Base-by-base conservation (phyloP, 2,113 vertebrate species). In the Clarias macrocephalus region DNA sequence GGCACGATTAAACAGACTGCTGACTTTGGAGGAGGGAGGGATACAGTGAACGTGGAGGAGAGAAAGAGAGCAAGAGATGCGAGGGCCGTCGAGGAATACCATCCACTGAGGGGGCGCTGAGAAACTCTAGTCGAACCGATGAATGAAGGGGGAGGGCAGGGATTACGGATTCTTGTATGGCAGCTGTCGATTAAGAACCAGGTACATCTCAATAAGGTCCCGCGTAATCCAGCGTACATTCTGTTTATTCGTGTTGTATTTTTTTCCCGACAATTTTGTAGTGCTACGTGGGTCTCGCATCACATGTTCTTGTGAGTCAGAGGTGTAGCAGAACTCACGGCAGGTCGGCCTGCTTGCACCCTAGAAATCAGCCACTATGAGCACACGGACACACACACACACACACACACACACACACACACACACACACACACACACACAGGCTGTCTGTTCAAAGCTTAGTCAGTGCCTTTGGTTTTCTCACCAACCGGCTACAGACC, bases 151-250 rank as follows among this genome's bases (percentile, higher is more conserved):
- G 94, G 93, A 92, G 94, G 93, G 93, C 93, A 89, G 94, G 85
- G 88, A 93, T 93, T 94, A 93, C 94, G 93, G 94, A 94, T 94
- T 94, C 92, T 93, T 93, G 94, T 94, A 94, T 92, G 93, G 81
- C 80, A 72, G 80, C 82, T 80, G 85, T 86, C 82, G 19, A 52
- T 63, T 30, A 83, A 54, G 60, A 80, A 37, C 5, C 59, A 81
- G 28, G 21, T 42, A 70, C 33, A 60, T 89, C 33, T 83, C 28
- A 83, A 52, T 9, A 8, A 63, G 56, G 81, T 66, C 63, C 21
- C 84, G 25, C 60, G 25, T 60, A 72, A 57, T 10, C 28, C 62
- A 59, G 63, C 15, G 3, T 52, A 42, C 3, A 33, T 21, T 30
- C 57, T 52, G 72, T 63, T 60, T 30, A 56, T 68, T 56, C 63